These are phyloP conservation scores for Puffinus mauretanicus DNA, from an alignment of 2,113 vertebrate species.

Conservation along the genomic window DNA sequence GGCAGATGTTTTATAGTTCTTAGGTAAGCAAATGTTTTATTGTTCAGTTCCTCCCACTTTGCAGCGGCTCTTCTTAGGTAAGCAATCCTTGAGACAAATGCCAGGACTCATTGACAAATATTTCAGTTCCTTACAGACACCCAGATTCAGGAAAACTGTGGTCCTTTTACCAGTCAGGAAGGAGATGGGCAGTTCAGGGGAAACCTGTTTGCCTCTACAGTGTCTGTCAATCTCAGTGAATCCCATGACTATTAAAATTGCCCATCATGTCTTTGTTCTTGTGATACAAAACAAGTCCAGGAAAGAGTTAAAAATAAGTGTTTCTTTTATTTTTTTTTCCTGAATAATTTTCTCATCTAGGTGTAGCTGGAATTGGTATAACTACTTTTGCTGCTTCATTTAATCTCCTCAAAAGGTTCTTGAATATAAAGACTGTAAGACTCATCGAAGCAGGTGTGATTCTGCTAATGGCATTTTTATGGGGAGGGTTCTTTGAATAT, in stretches of 20 bases:
- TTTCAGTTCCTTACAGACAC: not conserved
- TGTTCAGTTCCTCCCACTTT: no score
- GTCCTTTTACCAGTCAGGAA: not conserved
- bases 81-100: no score
- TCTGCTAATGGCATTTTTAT: not conserved
- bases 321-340: not conserved
- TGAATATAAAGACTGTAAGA: not conserved
- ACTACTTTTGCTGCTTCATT: not conserved
- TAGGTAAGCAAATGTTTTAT: no score
- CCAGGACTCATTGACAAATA: no score
- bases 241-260: not conserved
- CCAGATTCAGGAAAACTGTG: not conserved
- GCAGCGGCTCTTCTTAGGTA: no score
- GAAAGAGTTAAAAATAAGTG: not conserved
- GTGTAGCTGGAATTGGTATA: not conserved
- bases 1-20: no score
- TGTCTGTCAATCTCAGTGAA: not conserved
- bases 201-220: not conserved
- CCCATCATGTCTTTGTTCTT: not conserved
- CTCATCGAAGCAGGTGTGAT: not conserved
- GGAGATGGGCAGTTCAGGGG: not conserved
- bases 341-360: not conserved
- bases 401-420: not conserved
- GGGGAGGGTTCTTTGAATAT: not conserved
- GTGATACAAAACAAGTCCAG: not conserved